Base-by-base conservation (phyloP, 64 coral and sea anemone genomes). In the Anthopleura sola region DNA sequence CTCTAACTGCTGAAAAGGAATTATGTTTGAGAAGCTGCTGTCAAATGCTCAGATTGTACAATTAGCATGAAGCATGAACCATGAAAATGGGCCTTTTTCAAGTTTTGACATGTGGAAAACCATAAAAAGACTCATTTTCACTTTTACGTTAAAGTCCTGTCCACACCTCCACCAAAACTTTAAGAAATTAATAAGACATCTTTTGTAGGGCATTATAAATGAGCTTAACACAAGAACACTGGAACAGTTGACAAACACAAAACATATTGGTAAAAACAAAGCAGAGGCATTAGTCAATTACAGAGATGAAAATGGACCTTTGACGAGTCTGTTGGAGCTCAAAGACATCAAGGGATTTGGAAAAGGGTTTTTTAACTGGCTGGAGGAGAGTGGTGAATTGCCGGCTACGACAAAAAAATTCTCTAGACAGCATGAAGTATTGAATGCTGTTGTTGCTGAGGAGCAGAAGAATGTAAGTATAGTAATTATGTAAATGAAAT, bases 221-320 rank as follows among this genome's bases (percentile, higher is more conserved):
- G 75, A 86, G 46, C 76, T 91, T 5, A 91, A 91, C 62, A 71
- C 12, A 23, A 56, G 89, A 18, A 86, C 83, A 20, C 28, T 91
- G 28, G 89, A 91, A 46, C 83, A 91, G 32, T 83, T 91, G 28
- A 66, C 83, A 91, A 86, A 85, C 78, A 91, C 89, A 37, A 91
- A 91, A 81, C 36, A 85, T 20, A 86, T 91, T 15, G 89, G 89
- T 6, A 91, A 86, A 74, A 86, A 78, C 26, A 91, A 91, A 82
- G 89, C 89, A 86, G 49, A 57, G 32, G 33, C 84, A 20, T 55
- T 91, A 32, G 44, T 91, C 39, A 39, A 86, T 64, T 74, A 86
- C 36, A 75, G 84, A 80, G 54, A 91, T 33, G 34, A 81, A 47
- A 78, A 86, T 82, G 89, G 89, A 33, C 60, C 60, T 48, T 81